A percentile compares a stretch with the other conserved stretches of the same genome.
Conservation (phyloP, 2,888 invertebrate genomes). For the Camptogramma bilineatum region DNA sequence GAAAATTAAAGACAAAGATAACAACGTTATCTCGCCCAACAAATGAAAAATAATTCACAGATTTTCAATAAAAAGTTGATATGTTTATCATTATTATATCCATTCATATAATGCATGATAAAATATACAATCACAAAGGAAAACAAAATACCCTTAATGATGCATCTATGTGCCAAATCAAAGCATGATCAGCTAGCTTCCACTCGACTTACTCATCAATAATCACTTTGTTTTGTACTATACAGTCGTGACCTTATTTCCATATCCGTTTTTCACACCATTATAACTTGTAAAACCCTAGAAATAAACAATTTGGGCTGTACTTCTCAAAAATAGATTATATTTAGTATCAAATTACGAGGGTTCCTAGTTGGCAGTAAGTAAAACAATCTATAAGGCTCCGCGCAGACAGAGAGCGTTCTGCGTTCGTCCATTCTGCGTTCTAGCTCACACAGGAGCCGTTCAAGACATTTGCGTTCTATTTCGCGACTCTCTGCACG, state of each 20-base stretch:
- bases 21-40: neutral
- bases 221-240: constrained; percentile 63
- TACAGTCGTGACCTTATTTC: constrained; percentile 81
- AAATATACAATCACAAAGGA: constrained; percentile 53
- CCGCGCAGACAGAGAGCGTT: too few relatives aligned
- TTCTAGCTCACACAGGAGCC: too few relatives aligned
- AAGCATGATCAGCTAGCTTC: constrained; percentile 62
- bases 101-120: constrained; percentile 43
- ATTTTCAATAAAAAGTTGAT: constrained; percentile 16
- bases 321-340: constrained; percentile 12
- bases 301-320: constrained; percentile 63
- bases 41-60: neutral
- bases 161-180: constrained; percentile 42
- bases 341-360: too few relatives aligned
- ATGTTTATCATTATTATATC: too few relatives aligned
- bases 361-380: too few relatives aligned
- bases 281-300: constrained; percentile 85
- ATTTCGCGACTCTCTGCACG: too few relatives aligned
- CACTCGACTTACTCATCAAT: constrained; percentile 73
- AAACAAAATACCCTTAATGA: constrained; percentile 47
- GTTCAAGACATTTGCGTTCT: too few relatives aligned
- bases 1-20: neutral
- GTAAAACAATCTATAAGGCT: too few relatives aligned
- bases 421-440: too few relatives aligned
- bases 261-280: constrained; percentile 80